Base-by-base conservation (phyloP, 2,888 invertebrate species). In the Smittia aterrima region DNA sequence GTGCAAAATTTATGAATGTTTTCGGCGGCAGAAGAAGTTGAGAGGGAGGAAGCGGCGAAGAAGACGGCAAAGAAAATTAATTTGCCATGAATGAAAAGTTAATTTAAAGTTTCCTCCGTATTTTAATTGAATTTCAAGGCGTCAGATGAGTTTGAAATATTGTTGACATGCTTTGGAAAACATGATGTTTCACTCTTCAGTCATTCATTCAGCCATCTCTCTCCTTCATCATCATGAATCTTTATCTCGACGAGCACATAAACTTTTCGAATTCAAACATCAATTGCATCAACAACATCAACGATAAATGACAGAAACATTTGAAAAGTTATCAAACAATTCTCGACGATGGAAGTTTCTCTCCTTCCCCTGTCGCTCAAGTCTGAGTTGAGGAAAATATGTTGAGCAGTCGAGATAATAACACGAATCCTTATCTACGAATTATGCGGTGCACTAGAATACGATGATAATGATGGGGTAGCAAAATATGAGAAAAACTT, bases 271-370 rank as follows among this genome's bases (percentile, higher is more conserved):
- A 53, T 70, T 11, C 53, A 9, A 70, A 54, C 70, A 54, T 70
- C 70, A 70, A 54, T 70, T 70, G 70, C 70, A 70, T 70, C 70
- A 64, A 20, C 58, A 58, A 18, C 58, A 68, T 41, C 47, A 70
- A 53, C 25, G 53, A 70, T 70, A 70, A 54, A 70, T 70, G 70
- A 70, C 70, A 70, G 70, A 70, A 70, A 70, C 68, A 70, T 22
- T 20, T 54, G 70, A 70, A 68, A 70, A 41, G 54, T 70, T 70
- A 53, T n/a, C 27, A 68, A 40, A 41, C 22, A 1, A 38, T 47
- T 47, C 16, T 47, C 47, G 11, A 47, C 47, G 47, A 47, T 11
- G 47, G 47, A 47, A 47, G 16, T 3, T 47, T 32, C 32, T 32
- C 32, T 9, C 9, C 32, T 9, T 32, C 32, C 11, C 11, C 47